phyloP scores from a whole-genome alignment of 2,113 vertebrate species.

The Hemiprocne comata region DNA sequence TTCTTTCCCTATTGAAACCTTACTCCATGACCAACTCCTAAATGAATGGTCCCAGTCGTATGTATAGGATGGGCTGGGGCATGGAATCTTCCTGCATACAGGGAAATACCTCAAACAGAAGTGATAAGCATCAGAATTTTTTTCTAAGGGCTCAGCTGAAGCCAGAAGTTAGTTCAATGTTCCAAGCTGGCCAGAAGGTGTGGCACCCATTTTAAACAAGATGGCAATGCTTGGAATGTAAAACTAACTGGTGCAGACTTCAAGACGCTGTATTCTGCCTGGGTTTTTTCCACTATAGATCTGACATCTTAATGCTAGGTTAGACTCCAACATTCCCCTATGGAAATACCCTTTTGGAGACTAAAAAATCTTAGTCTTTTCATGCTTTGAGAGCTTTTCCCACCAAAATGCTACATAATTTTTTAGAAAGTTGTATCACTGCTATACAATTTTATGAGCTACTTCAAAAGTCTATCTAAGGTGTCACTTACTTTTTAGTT shows the following conservation, averaged over 20 bases:
- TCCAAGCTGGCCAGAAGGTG: slow-evolving; percentile 10
- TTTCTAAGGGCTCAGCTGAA: neutral
- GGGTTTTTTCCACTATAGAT: slow-evolving; percentile 17
- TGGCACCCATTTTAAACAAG: neutral
- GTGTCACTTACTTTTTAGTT: neutral
- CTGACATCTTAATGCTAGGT: neutral
- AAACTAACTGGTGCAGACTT: neutral
- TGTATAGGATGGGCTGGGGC: neutral
- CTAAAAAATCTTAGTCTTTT: neutral
- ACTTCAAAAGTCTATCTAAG: neutral
- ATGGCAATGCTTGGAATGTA: slow-evolving; percentile 30
- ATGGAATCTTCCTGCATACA: neutral
- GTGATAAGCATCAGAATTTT: slow-evolving; percentile 5
- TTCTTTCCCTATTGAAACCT: neutral
- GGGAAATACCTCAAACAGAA: neutral
- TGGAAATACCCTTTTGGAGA: slow-evolving; percentile 35
- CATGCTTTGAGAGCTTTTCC: neutral
- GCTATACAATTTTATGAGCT: neutral
- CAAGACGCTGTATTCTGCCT: neutral
- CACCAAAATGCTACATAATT: neutral
- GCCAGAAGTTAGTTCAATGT: neutral
- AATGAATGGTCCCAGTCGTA: neutral
- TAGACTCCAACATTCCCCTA: neutral
- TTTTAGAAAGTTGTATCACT: neutral
- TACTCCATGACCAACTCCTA: neutral